A percentile compares a stretch with the other conserved stretches of the same genome.
Conservation (phyloP, 1,140 invertebrate species). For the Hypothenemus hampei region DNA sequence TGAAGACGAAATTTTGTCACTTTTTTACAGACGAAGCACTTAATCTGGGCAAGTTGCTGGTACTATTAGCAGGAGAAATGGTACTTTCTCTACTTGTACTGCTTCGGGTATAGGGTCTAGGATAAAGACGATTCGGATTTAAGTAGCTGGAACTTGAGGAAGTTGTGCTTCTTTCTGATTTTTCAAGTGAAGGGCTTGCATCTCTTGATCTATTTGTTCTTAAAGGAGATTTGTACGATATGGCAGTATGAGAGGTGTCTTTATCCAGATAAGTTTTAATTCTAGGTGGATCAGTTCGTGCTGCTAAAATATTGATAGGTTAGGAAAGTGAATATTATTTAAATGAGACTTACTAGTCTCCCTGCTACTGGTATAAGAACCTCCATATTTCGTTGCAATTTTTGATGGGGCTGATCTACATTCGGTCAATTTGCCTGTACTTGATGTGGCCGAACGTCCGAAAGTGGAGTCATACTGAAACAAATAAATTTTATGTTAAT, state of each 20-base stretch:
- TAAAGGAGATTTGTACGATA: conserved; percentile 37
- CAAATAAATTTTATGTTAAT: too few relatives aligned
- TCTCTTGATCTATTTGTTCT: conserved; percentile 40
- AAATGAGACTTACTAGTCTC: neutral
- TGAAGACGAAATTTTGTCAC: conserved; percentile 35
- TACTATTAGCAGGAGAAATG: conserved; percentile 30
- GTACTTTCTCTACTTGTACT: conserved; percentile 38
- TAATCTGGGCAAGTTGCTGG: conserved; percentile 39
- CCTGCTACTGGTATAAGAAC: conserved; percentile 25
- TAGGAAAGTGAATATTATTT: neutral
- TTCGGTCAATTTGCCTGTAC: conserved; percentile 25
- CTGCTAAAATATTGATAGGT: conserved; percentile 13
- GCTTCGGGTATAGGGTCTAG: conserved; percentile 34
- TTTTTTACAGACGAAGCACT: conserved; percentile 7
- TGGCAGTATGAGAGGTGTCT: conserved; percentile 38
- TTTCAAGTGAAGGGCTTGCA: conserved; percentile 38
- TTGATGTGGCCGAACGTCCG: conserved; percentile 23
- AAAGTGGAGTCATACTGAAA: conserved; percentile 36
- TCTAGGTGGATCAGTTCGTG: conserved; percentile 25
- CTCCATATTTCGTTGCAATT: conserved; percentile 32
- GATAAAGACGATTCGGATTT: conserved; percentile 39
- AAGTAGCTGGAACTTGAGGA: conserved; percentile 32
- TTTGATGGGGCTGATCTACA: conserved; percentile 27
- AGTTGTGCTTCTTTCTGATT: conserved; percentile 32
- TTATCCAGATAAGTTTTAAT: conserved; percentile 35